phyloP scores from a whole-genome alignment of 30 jellyfish, hydroid and myxozoan species.

The Aurelia sp. region DNA sequence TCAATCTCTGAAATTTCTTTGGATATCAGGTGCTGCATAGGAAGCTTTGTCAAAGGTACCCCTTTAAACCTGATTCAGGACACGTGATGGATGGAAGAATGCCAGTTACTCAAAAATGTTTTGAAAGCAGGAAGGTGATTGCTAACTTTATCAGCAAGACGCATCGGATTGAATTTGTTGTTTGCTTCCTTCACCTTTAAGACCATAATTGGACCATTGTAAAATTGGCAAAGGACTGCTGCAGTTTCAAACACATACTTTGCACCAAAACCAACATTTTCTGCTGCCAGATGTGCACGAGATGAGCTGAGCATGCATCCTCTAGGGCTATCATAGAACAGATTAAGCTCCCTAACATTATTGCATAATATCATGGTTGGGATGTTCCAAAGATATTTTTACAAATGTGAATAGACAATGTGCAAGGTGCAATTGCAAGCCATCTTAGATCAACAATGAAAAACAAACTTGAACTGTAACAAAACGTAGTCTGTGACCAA shows the following conservation, averaged over 20 bases:
- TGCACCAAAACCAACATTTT: slow-evolving; percentile 50
- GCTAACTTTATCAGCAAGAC: slow-evolving; percentile 29
- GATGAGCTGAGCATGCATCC: slow-evolving; percentile 9
- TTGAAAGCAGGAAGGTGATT: slow-evolving; percentile 46
- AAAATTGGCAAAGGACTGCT: background rate
- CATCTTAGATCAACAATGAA: too few relatives aligned
- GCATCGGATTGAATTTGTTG: slow-evolving; percentile 36
- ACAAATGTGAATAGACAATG: too few relatives aligned
- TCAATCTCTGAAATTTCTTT: slow-evolving; percentile 48
- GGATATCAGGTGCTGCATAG: slow-evolving; percentile 20
- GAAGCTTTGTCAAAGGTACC: slow-evolving; percentile 25
- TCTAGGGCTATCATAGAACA: slow-evolving; percentile 44
- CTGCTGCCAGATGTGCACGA: slow-evolving; percentile 26
- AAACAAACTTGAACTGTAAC: too few relatives aligned
- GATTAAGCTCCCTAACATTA: slow-evolving; percentile 27
- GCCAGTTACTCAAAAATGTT: slow-evolving; percentile 12
- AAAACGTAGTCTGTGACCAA: too few relatives aligned
- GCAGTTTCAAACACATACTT: slow-evolving; percentile 32
- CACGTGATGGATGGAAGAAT: slow-evolving; percentile 38
- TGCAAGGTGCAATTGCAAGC: too few relatives aligned
- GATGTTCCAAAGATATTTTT: too few relatives aligned
- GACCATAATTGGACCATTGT: slow-evolving; percentile 27
- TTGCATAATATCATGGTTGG: too few relatives aligned
- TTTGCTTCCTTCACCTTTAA: slow-evolving; percentile 16
- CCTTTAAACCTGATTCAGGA: slow-evolving; percentile 49